Conservation (phyloP, 2,113 vertebrate genomes). For the Austrofundulus limnaeus region DNA sequence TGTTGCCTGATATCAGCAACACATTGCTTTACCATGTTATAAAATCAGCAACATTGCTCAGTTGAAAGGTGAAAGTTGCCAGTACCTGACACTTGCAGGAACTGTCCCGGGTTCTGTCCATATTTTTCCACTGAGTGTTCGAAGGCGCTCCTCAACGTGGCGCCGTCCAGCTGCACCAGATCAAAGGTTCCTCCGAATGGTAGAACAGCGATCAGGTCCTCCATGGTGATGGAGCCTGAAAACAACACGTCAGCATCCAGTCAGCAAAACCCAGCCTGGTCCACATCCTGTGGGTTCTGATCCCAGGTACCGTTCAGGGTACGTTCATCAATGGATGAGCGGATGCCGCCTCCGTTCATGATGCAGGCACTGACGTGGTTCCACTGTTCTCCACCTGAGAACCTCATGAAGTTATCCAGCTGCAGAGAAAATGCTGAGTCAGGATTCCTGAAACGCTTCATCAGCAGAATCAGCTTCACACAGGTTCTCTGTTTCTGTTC, state of each 20-base stretch:
- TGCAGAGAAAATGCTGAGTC: slow-evolving; percentile 50
- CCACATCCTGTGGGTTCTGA: not conserved
- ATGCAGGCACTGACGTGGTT: slow-evolving; percentile 90
- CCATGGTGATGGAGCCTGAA: slow-evolving; percentile 87
- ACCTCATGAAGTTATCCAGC: slow-evolving; percentile 84
- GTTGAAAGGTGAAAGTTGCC: not conserved
- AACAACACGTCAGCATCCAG: not conserved
- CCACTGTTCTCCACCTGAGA: slow-evolving; percentile 78
- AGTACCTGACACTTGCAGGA: slow-evolving; percentile 92
- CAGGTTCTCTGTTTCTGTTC: too few species aligned
- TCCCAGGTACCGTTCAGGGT: slow-evolving; percentile 79
- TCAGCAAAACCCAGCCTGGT: not conserved
- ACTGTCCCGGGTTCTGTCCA: slow-evolving; percentile 83
- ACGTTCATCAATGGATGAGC: slow-evolving; percentile 84
- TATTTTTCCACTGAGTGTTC: slow-evolving; percentile 87
- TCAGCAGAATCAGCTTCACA: too few species aligned
- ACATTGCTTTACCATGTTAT: too few species aligned
- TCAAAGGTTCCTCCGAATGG: slow-evolving; percentile 92
- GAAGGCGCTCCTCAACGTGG: slow-evolving; percentile 85
- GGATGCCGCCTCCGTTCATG: slow-evolving; percentile 86
- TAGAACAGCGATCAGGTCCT: slow-evolving; percentile 86
- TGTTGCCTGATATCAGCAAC: too few species aligned
- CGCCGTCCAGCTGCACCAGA: slow-evolving; percentile 85
- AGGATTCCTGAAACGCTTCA: not conserved
- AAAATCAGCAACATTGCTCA: too few species aligned